Percentiles rank a stretch among this genome's conserved stretches.
Evolutionary conservation across 2,797 vertebrate genomes (phyloP).

Genomic region (Manis crassicaudata): DNA sequence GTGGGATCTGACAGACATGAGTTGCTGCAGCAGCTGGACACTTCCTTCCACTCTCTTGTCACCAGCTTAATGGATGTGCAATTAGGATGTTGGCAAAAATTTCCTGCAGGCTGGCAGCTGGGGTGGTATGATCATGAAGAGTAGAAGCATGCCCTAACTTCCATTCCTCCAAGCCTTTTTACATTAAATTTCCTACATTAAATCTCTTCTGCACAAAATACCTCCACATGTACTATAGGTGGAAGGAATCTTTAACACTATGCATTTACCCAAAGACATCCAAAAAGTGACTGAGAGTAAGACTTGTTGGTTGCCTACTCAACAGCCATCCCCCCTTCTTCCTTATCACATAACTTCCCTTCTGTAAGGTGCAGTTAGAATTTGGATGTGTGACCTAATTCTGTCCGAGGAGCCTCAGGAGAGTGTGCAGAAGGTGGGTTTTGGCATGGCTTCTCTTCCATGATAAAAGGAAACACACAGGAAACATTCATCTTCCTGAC

Average conservation of each 20-base stretch:
- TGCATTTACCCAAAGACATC: not conserved
- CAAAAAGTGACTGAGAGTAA: not conserved
- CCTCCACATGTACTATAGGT: too few relatives aligned
- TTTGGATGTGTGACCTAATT: not conserved
- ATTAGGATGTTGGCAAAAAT: not conserved
- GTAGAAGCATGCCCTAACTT: not conserved
- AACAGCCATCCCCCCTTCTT: not conserved
- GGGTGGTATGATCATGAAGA: not conserved
- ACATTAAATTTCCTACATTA: not conserved
- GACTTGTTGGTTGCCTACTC: not conserved
- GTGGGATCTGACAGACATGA: not conserved
- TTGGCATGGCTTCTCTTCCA: not conserved
- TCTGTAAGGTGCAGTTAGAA: not conserved
- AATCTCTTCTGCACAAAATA: not conserved
- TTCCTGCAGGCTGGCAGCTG: not conserved
- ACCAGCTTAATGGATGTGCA: not conserved
- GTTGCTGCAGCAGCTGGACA: not conserved
- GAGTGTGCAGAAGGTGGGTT: not conserved
- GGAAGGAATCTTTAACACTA: not conserved
- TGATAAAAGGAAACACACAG: not conserved
- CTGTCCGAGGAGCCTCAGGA: not conserved
- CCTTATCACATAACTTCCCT: not conserved
- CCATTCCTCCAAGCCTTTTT: not conserved
- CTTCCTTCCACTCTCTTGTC: not conserved
- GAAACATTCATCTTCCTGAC: not conserved